These are phyloP conservation scores for Uria lomvia DNA, from an alignment of 2,113 vertebrate genomes.

Conservation along the genomic window DNA sequence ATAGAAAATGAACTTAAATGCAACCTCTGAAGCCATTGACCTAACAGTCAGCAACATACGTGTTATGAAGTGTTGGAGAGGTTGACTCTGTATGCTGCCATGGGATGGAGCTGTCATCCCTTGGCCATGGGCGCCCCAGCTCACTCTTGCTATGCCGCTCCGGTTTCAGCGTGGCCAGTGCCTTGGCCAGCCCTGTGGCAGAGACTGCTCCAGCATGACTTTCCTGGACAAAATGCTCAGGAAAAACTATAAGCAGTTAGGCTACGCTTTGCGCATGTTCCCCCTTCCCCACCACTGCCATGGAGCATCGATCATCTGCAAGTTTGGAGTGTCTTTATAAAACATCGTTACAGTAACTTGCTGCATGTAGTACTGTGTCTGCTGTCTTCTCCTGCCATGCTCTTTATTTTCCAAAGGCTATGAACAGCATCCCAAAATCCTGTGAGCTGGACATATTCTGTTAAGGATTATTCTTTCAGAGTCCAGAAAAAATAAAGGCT, in stretches of 20 bases:
- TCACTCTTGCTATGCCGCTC: neutral
- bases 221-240: neutral
- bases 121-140: rapidly evolving
- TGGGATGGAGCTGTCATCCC: neutral
- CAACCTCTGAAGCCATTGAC: neutral
- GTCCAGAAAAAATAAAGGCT: neutral
- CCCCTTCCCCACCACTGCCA: neutral
- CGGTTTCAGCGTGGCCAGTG: neutral
- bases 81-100: neutral
- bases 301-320: neutral
- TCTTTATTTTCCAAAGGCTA: neutral
- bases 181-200: neutral
- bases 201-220: neutral
- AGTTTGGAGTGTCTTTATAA: neutral
- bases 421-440: neutral
- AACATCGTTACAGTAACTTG: neutral
- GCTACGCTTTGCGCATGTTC: neutral
- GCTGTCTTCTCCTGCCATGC: neutral
- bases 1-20: neutral
- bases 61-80: neutral
- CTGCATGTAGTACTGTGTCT: rapidly evolving
- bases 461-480: neutral
- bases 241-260: neutral
- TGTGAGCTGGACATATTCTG: neutral
- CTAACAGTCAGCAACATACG: neutral